These are phyloP conservation scores for Lottia scabra DNA, from an alignment of 2,888 invertebrate species.

Conservation along the genomic window DNA sequence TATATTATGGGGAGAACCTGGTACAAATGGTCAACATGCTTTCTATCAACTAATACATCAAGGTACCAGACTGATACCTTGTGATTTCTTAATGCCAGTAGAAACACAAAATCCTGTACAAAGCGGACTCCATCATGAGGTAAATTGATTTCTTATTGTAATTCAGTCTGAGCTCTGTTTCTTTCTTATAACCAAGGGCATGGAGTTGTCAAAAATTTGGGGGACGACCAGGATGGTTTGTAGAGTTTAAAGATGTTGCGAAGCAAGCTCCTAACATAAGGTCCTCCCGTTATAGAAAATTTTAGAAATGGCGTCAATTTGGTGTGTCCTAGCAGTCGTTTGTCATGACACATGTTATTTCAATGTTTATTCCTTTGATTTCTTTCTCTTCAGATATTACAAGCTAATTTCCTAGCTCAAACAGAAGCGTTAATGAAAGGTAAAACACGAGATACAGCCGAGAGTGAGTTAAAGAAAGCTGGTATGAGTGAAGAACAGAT, in stretches of 20 bases:
- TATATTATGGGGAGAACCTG: conserved; percentile 97
- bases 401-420: conserved; percentile 98
- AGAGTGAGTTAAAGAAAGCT: conserved; percentile 82
- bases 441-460: conserved; percentile 78
- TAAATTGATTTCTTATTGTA: conserved; percentile 39
- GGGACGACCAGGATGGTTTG: no score
- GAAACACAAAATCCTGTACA: conserved; percentile 89
- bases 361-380: background rate
- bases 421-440: conserved; percentile 97
- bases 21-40: conserved; percentile 99
- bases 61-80: conserved; percentile 90
- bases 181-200: no score
- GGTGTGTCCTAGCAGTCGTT: no score
- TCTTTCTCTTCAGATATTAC: conserved; percentile 76
- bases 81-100: conserved; percentile 95
- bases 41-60: conserved; percentile 99
- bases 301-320: no score
- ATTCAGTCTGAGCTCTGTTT: no score
- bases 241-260: no score
- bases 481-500: conserved; percentile 81
- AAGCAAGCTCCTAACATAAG: no score
- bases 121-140: conserved; percentile 87
- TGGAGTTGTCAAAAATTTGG: no score
- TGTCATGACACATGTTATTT: no score
- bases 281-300: no score